phyloP scores from a whole-genome alignment of 35 echinoderm and acorn worm genomes.

The Ophioderma brevispina region DNA sequence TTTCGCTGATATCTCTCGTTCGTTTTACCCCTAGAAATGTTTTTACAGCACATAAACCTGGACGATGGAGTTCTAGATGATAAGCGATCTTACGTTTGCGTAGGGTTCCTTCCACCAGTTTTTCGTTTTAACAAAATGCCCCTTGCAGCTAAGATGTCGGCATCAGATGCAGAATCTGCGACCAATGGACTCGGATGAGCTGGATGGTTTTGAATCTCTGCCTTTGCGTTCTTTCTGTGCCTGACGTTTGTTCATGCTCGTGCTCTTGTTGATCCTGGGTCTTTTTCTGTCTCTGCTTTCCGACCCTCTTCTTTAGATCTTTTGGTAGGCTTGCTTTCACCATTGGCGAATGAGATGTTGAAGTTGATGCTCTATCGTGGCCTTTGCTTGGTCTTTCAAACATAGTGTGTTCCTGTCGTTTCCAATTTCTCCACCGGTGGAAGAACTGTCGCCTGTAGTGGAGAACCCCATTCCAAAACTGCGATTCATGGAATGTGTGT shows the following conservation, averaged over 20 bases:
- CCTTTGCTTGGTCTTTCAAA: neutral
- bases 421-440: neutral
- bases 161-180: neutral
- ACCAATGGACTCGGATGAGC: neutral
- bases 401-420: neutral
- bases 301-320: neutral
- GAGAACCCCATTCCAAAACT: neutral
- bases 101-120: slow-evolving; percentile 84
- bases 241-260: no score
- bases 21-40: slow-evolving; percentile 56
- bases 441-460: neutral
- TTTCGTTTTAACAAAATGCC: slow-evolving; percentile 9
- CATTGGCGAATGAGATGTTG: neutral
- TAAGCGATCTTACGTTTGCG: slow-evolving; percentile 55
- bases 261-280: neutral
- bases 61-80: neutral
- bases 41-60: slow-evolving; percentile 86
- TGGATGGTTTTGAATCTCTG: neutral
- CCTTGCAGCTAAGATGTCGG: neutral
- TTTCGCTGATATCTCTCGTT: slow-evolving; percentile 74
- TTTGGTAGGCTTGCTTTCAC: neutral
- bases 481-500: neutral
- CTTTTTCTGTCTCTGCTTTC: neutral
- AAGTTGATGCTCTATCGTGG: neutral
- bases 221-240: neutral